Evolutionary conservation across 2,113 vertebrate species (phyloP), one percentile per base, ranked within the genome.

Genomic region (Eptesicus fuscus): DNA sequence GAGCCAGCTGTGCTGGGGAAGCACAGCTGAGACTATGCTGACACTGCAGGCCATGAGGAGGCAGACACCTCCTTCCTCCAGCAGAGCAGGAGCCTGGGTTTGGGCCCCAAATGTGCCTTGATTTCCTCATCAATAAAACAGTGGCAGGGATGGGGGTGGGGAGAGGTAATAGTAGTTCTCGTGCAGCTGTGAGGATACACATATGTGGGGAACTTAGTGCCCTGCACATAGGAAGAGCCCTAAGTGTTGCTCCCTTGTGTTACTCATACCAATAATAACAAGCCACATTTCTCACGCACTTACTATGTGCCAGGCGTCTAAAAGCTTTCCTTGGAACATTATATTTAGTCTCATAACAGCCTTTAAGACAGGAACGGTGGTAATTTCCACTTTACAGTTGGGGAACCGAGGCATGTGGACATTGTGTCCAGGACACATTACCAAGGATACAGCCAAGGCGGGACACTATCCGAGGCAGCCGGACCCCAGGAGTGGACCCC

Each of bases 51-150:
- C 3, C 1, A 4, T 7, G 7, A 77, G 51, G n/a, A 44, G 18
- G 32, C 53, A 37, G 82, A 37, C 23, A 12, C 30, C 23, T 4
- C 28, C 28, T 67, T 23, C 7, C 23, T 51, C 85, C 90, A 28
- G 35, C n/a, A 32, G 42, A 30, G 28, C 74, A 73, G 22, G n/a
- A 7, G 25, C 32, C 35, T 13, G 44, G 47, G 32, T 18, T 44
- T 65, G 49, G 12, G 7, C 9, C 35, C 61, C 56, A 56, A 37
- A 35, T 9, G 30, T 40, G 56, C 93, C 42, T 93, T 71, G 10
- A 49, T 51, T 69, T 91, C 18, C n/a, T 94, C 32, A 79, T 56
- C 59, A 88, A 32, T 73, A n/a, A 87, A 74, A 76, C 35, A 28
- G 59, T 28, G n/a, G 51, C 35, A 28, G 23, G 28, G 4, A 61